These are phyloP conservation scores for Rhaphigaster nebulosa DNA, from an alignment of 2,888 invertebrate genomes.

Conservation along the genomic window DNA sequence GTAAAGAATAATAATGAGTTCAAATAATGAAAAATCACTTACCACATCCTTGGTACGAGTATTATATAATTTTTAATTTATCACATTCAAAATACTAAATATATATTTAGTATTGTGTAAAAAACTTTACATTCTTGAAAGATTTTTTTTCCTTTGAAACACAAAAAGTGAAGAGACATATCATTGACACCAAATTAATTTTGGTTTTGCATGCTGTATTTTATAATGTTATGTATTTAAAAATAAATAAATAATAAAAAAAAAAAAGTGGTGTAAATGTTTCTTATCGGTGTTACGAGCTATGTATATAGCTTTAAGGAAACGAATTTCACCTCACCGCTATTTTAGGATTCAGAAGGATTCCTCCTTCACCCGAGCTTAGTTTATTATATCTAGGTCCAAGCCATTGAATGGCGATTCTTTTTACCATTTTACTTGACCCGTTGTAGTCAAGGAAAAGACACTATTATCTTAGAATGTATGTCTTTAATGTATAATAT, in stretches of 20 bases:
- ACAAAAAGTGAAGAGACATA: conserved; percentile 12
- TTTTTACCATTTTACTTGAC: conserved; percentile 48
- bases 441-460: conserved; percentile 51
- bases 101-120: neutral
- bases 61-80: neutral
- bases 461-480: conserved; percentile 53
- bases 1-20: neutral
- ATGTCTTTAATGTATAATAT: conserved; percentile 25
- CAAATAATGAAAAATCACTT: neutral
- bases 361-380: conserved; percentile 48
- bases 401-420: neutral
- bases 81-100: neutral
- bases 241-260: neutral
- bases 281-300: conserved; percentile 29
- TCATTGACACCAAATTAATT: conserved; percentile 40
- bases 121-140: neutral
- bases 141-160: neutral
- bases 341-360: conserved; percentile 34
- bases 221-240: conserved; percentile 1
- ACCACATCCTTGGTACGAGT: neutral
- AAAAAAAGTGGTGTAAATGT: conserved; percentile 9
- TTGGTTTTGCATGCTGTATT: conserved; percentile 37
- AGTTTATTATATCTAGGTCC: conserved; percentile 51
- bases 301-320: conserved; percentile 42
- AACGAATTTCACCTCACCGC: conserved; percentile 33